phyloP scores from a whole-genome alignment of 1,140 invertebrate species.

The Heliconius hewitsoni region DNA sequence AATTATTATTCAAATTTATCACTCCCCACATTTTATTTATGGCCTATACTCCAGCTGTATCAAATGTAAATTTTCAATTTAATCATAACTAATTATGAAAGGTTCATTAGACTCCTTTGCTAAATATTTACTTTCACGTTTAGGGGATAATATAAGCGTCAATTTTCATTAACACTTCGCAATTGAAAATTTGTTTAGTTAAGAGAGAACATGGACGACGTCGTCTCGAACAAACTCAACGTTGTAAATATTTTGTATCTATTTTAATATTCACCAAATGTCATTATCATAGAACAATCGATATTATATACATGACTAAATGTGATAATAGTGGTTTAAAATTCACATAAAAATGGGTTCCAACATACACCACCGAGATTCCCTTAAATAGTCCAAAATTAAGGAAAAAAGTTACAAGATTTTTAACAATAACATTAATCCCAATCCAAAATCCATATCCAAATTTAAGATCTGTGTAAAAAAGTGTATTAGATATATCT shows the following conservation, averaged over 20 bases:
- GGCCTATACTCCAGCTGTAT: slow-evolving; percentile 36
- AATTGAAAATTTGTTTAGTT: slow-evolving; percentile 30
- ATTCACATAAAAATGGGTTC: too few species aligned
- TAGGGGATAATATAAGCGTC: slow-evolving; percentile 32
- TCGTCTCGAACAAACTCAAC: background rate
- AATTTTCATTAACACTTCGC: slow-evolving; percentile 27
- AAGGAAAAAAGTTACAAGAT: too few species aligned
- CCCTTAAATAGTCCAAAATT: too few species aligned
- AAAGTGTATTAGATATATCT: background rate
- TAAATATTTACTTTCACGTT: slow-evolving; percentile 22
- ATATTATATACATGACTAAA: background rate
- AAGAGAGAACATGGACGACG: slow-evolving; percentile 12
- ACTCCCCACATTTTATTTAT: slow-evolving; percentile 35
- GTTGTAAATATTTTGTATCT: background rate
- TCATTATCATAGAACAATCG: background rate
- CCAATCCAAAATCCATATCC: too few species aligned
- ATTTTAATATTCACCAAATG: too few species aligned
- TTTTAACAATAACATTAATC: too few species aligned
- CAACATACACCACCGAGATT: too few species aligned
- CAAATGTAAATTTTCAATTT: slow-evolving; percentile 40
- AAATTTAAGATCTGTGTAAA: too few species aligned
- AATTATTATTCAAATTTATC: slow-evolving; percentile 41
- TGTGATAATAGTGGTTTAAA: background rate
- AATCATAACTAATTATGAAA: slow-evolving; percentile 36
- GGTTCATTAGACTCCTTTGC: slow-evolving; percentile 5